Base-by-base conservation (phyloP, 2,888 invertebrate species). In the Tridacna crocea region DNA sequence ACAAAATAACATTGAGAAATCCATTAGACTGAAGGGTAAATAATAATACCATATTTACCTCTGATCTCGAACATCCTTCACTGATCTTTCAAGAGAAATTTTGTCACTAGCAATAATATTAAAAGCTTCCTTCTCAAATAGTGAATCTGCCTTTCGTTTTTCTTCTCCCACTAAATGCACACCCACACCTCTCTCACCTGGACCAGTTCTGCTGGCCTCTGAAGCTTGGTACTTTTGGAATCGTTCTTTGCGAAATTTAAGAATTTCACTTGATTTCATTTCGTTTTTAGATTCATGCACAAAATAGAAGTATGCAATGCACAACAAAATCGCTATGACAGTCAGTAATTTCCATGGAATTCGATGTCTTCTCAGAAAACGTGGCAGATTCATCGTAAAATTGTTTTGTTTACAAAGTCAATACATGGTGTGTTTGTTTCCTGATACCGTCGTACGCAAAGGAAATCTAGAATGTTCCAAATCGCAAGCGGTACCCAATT, bases 41-140 rank as follows among this genome's bases (percentile, higher is more conserved):
- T 55, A 10, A 55, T 6, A 19, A 15, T 6, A 19, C 12, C 15
- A 51, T 6, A 48, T 27, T 58, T 93, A 95, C 95, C 91, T 89
- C 72, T 92, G 85, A 88, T 95, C 94, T 82, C 96, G 91, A 92
- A 95, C 94, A 95, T 96, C 98, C 92, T 96, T 96, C 55, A 98
- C 94, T 87, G 96, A 96, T 89, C 99, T 95, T 94, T 97, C 97
- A 91, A 98, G 96, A 0, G 98, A 96, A 92, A 99, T 97, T 93
- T 97, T 96, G 93, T 98, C 97, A 93, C 98, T 98, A 12, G 98
- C 95, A 89, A 98, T 96, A 80, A 97, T 96, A 94, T 99, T 99
- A 87, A 99, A 96, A 0, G 98, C 98, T 88, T 97, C 97, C 92
- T 96, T 97, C 91, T 97, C 96, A 93, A 97, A 96, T 0, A 97